phyloP scores from a whole-genome alignment of 1,140 invertebrate species.

The Proctacanthus coquilletti region DNA sequence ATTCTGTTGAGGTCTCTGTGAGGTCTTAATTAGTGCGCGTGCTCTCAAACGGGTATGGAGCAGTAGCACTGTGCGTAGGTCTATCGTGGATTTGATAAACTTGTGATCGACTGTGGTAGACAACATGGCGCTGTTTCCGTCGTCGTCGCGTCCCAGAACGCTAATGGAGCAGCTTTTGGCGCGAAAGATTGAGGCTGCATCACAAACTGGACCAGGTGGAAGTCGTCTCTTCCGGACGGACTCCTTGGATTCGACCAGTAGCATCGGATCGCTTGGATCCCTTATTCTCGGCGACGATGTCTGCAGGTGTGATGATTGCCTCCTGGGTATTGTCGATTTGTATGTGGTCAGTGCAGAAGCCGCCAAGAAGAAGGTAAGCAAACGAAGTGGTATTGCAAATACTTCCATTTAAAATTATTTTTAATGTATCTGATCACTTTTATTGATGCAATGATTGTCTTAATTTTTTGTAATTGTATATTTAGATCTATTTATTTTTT shows the following conservation, averaged over 20 bases:
- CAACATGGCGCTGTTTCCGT: slow-evolving; percentile 29
- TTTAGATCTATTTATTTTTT: too few species aligned
- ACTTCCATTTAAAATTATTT: not conserved
- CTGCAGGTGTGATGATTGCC: slow-evolving; percentile 67
- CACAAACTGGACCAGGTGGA: slow-evolving; percentile 22
- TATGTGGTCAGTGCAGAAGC: slow-evolving; percentile 43
- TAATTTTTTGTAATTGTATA: too few species aligned
- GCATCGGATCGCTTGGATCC: slow-evolving; percentile 50
- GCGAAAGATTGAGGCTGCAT: slow-evolving; percentile 54
- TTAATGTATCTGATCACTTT: not conserved
- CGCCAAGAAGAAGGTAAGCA: slow-evolving; percentile 45
- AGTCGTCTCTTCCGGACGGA: slow-evolving; percentile 47
- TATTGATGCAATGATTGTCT: too few species aligned
- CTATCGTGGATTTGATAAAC: too few species aligned
- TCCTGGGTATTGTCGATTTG: slow-evolving; percentile 62
- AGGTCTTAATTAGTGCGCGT: too few species aligned
- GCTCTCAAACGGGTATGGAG: too few species aligned
- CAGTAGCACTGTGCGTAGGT: too few species aligned
- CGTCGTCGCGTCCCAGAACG: slow-evolving; percentile 38
- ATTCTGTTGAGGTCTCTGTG: too few species aligned
- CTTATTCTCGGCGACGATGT: slow-evolving; percentile 46
- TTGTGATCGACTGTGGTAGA: too few species aligned
- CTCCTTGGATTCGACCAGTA: slow-evolving; percentile 61
- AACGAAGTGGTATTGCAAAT: not conserved
- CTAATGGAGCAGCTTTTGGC: slow-evolving; percentile 61